These are phyloP conservation scores for Marmota flaviventris DNA, from an alignment of 2,113 vertebrate genomes.

Conservation along the genomic window DNA sequence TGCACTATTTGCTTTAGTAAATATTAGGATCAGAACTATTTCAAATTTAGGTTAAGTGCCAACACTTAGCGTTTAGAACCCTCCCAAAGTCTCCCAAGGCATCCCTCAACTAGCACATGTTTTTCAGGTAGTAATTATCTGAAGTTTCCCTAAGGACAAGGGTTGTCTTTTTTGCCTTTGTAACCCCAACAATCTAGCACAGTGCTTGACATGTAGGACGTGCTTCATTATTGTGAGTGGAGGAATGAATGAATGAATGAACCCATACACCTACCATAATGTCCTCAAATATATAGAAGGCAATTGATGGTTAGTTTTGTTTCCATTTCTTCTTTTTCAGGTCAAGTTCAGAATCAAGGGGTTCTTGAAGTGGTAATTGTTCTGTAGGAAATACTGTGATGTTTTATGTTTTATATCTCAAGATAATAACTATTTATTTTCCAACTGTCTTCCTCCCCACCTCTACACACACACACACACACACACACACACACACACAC, in stretches of 20 bases:
- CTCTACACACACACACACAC: background rate
- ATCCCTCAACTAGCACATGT: background rate
- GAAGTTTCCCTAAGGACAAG: background rate
- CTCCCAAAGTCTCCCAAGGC: background rate
- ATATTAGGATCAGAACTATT: slow-evolving; percentile 31
- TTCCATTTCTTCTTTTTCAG: slow-evolving; percentile 52
- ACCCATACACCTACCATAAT: background rate
- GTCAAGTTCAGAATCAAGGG: slow-evolving; percentile 33
- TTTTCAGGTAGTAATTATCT: background rate
- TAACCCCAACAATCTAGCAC: background rate
- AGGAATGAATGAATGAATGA: background rate
- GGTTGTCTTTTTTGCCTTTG: background rate
- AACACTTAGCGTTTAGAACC: background rate
- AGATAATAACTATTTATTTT: background rate
- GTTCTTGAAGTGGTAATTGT: background rate
- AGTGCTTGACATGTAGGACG: background rate
- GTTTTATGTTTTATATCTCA: background rate
- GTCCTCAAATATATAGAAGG: background rate
- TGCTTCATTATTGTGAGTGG: background rate
- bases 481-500: background rate
- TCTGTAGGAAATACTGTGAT: background rate
- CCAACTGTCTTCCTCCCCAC: background rate
- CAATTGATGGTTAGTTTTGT: background rate
- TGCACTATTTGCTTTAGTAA: background rate
- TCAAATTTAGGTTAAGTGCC: background rate